Evolutionary conservation across 2,888 invertebrate species (phyloP), one percentile per base, ranked within the genome.

Genomic region (Philhelius pedissequus): DNA sequence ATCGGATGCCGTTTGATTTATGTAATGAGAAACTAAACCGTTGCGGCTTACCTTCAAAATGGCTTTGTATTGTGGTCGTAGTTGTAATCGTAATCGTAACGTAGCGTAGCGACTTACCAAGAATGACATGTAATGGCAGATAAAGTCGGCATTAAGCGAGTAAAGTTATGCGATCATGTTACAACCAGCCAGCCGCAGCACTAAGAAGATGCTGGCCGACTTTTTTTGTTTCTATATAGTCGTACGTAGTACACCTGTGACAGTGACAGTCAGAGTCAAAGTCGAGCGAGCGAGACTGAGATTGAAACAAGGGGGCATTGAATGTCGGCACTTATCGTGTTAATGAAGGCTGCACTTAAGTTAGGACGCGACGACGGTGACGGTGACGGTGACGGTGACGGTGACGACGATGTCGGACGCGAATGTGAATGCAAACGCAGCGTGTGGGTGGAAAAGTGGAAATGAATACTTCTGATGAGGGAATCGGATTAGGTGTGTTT

Each of bases 1-100:
- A 62, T 69, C 66, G 45, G 48, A 75, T 69, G 69, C 43, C 62
- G 38, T 45, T 62, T 69, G 80, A 77, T 62, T 69, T 75, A 62
- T 80, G 69, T 80, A 69, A 80, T 75, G 68, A 40, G 60, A 80
- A 54, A 68, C 79, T 62, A 62, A 80, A 80, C 30, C 62, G 52
- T 54, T 68, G 80, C 64, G 69, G 75, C 40, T 70, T 70, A 75
- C 80, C 80, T 80, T 80, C 43, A 38, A 48, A 32, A 48, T 64
- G 22, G n/a, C n/a, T 15, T 18, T 54, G 11, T 9, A 54, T 30
- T 18, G 56, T 20, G 7, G 40, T 15, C 15, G 40, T 3, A 50
- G 5, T 6, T 2, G 6, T 27, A 25, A n/a, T n/a, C 4, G 27
- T 50, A 25, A 50, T 13, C 7, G 60, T 62, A 27, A 18, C 25